These are phyloP conservation scores for Ataeniobius toweri DNA, from an alignment of 2,797 vertebrate species.

Conservation along the genomic window DNA sequence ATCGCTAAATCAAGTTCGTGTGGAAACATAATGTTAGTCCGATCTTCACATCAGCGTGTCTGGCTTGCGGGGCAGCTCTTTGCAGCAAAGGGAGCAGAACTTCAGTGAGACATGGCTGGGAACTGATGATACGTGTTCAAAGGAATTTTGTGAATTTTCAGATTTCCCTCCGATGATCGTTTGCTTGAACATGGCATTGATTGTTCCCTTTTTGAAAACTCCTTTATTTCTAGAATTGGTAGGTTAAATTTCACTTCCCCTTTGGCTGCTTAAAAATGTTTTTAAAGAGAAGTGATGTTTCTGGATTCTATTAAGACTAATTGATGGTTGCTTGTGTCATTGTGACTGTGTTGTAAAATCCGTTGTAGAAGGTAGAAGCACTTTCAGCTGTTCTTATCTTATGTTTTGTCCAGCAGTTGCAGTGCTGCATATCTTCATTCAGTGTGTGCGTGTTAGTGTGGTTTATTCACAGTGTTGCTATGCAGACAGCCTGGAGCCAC, in stretches of 20 bases:
- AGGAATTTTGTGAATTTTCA: neutral
- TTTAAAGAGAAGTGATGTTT: neutral
- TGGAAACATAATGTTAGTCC: neutral
- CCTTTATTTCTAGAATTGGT: neutral
- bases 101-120: neutral
- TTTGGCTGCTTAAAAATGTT: neutral
- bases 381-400: slow-evolving; percentile 18
- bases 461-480: slow-evolving; percentile 73
- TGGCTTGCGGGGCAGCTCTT: neutral
- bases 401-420: slow-evolving; percentile 41
- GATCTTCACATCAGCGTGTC: neutral
- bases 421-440: slow-evolving; percentile 23
- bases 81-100: neutral
- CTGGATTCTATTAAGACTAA: too few relatives aligned
- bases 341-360: neutral
- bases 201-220: neutral
- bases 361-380: neutral
- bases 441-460: slow-evolving; percentile 57
- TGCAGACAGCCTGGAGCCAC: slow-evolving; percentile 75
- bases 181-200: neutral
- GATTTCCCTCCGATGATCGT: neutral
- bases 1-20: neutral
- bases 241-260: neutral
- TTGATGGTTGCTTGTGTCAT: neutral
- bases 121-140: neutral